These are phyloP conservation scores for Tragopan temminckii DNA, from an alignment of 2,797 vertebrate species.

Conservation along the genomic window DNA sequence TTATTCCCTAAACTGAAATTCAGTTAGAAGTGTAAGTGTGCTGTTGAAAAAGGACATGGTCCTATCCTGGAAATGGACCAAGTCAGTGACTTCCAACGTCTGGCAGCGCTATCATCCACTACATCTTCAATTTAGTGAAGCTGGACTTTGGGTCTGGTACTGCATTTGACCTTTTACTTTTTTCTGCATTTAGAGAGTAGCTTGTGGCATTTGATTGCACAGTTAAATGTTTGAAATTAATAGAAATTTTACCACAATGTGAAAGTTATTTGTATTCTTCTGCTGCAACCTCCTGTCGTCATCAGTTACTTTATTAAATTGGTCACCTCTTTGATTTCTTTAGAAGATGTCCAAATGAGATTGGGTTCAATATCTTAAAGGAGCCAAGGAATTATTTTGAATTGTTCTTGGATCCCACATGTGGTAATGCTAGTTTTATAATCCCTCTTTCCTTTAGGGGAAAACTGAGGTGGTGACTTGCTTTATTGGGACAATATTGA, in stretches of 20 bases:
- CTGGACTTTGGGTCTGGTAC: background rate
- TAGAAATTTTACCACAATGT: background rate
- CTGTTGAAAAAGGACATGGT: background rate
- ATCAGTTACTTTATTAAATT: conserved; percentile 21
- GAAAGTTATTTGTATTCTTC: background rate
- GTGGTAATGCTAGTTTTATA: conserved; percentile 54
- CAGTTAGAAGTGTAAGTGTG: background rate
- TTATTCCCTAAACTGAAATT: background rate
- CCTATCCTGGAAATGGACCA: background rate
- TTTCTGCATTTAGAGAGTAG: background rate
- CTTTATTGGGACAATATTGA: background rate
- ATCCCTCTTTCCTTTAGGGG: conserved; percentile 5
- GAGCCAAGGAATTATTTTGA: conserved; percentile 54
- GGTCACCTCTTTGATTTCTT: conserved; percentile 47
- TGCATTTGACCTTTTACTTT: background rate
- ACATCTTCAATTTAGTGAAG: background rate
- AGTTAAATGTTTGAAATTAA: background rate
- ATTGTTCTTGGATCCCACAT: background rate
- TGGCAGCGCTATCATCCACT: background rate
- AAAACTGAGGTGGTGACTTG: conserved; percentile 27
- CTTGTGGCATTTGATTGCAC: background rate
- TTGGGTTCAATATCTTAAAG: conserved; percentile 42
- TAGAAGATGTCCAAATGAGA: conserved; percentile 48
- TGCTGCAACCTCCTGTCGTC: background rate
- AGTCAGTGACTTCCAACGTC: background rate